A percentile compares a stretch with the other conserved stretches of the same genome.
phyloP scores from a whole-genome alignment of 2,888 invertebrate genomes.

The Zygaena filipendulae region DNA sequence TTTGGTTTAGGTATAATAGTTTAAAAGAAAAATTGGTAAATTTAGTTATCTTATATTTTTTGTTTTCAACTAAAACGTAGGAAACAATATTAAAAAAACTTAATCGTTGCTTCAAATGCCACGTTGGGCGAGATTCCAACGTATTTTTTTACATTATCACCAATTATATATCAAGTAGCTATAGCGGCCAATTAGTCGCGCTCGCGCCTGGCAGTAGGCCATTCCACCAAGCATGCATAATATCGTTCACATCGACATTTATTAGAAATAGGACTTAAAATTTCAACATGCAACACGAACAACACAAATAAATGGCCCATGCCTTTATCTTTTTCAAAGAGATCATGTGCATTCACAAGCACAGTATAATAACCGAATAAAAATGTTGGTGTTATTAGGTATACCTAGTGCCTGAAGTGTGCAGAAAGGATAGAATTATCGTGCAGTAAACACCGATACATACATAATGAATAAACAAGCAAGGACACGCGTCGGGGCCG shows the following conservation, averaged over 20 bases:
- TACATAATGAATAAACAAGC: conserved; percentile 52
- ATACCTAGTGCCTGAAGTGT: conserved; percentile 55
- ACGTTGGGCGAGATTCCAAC: too few species aligned
- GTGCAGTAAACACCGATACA: conserved; percentile 53
- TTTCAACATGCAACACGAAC: conserved; percentile 64
- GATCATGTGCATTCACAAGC: conserved; percentile 60
- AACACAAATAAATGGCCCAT: conserved; percentile 61
- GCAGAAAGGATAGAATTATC: conserved; percentile 58
- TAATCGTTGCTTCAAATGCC: too few species aligned
- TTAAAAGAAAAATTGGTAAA: too few species aligned
- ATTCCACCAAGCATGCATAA: conserved; percentile 63
- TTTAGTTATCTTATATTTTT: too few species aligned
- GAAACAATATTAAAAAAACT: too few species aligned
- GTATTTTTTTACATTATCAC: too few species aligned
- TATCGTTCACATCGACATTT: conserved; percentile 44
- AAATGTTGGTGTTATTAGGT: conserved; percentile 39
- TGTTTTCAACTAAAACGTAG: too few species aligned
- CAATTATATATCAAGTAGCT: too few species aligned
- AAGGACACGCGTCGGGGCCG: conserved; percentile 48
- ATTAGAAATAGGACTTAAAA: conserved; percentile 43
- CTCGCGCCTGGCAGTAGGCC: conserved; percentile 53
- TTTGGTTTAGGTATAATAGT: too few species aligned
- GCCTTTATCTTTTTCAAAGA: conserved; percentile 44
- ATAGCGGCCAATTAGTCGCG: too few species aligned
- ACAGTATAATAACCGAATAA: conserved; percentile 51